Conservation (phyloP, 2,113 vertebrate species). For the Muntiacus muntjak region DNA sequence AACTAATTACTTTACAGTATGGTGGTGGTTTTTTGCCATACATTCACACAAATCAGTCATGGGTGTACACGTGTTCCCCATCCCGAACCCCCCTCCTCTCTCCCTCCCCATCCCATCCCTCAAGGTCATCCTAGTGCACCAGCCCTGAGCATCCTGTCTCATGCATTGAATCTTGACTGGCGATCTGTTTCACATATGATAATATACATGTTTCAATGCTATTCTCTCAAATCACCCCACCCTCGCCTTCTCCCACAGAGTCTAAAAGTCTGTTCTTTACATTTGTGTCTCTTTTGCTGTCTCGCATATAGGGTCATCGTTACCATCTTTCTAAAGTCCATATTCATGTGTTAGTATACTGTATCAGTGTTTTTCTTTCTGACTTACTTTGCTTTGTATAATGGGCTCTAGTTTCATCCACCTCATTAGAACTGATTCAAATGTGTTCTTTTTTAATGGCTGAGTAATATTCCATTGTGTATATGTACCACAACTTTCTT, state of each 20-base stretch:
- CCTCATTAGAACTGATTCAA: neutral
- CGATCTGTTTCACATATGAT: accelerated
- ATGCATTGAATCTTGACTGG: neutral
- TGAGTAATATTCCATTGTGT: neutral
- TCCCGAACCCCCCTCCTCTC: accelerated
- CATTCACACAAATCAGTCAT: neutral
- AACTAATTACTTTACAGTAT: neutral
- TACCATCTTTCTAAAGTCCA: neutral
- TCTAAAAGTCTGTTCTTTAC: neutral
- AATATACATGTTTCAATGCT: neutral
- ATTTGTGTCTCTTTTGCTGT: neutral
- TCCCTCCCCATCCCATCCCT: neutral
- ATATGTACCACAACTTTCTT: neutral
- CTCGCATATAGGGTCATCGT: accelerated
- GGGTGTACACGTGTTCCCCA: neutral
- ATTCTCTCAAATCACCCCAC: neutral
- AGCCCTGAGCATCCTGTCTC: neutral
- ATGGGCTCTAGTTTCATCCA: neutral
- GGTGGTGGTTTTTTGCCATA: neutral
- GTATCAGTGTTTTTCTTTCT: neutral
- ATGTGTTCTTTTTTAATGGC: neutral
- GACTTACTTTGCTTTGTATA: neutral
- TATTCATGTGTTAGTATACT: neutral
- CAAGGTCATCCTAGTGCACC: neutral
- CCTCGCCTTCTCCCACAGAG: neutral